Evolutionary conservation across 2,888 invertebrate species (phyloP).

Genomic region (Troilus luridus): DNA sequence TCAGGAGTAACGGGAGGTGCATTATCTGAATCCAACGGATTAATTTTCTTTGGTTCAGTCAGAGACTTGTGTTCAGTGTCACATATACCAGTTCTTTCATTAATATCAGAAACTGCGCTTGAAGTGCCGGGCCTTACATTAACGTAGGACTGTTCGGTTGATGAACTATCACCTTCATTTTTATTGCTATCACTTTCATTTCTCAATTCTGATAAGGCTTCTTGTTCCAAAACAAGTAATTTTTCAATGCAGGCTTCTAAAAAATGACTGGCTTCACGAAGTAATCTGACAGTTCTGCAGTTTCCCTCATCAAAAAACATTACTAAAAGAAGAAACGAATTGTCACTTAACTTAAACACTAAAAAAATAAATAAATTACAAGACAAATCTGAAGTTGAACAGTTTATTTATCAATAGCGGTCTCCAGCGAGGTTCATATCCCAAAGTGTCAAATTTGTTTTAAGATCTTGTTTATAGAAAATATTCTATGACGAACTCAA

Average conservation of each 20-base stretch:
- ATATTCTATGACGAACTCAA: neutral
- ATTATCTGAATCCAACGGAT: neutral
- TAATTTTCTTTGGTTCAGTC: neutral
- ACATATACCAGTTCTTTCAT: neutral
- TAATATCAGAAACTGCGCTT: neutral
- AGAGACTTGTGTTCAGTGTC: neutral
- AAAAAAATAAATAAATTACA: neutral
- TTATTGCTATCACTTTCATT: neutral
- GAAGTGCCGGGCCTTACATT: neutral
- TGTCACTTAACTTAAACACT: neutral
- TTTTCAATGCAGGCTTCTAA: constrained; percentile 4
- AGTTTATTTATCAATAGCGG: neutral
- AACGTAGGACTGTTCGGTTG: neutral
- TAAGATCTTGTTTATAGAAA: neutral
- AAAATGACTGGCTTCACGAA: constrained; percentile 36
- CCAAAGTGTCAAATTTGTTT: too few species aligned
- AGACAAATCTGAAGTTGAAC: neutral
- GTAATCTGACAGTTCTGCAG: constrained; percentile 24
- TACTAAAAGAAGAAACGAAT: neutral
- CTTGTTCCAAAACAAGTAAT: neutral
- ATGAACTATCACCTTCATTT: neutral
- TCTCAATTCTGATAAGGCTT: neutral
- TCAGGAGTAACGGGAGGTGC: neutral
- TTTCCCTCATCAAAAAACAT: constrained; percentile 33
- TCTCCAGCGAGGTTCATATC: neutral